These are phyloP conservation scores for Drosophila monieri DNA, from an alignment of 2,888 invertebrate genomes.

Conservation along the genomic window DNA sequence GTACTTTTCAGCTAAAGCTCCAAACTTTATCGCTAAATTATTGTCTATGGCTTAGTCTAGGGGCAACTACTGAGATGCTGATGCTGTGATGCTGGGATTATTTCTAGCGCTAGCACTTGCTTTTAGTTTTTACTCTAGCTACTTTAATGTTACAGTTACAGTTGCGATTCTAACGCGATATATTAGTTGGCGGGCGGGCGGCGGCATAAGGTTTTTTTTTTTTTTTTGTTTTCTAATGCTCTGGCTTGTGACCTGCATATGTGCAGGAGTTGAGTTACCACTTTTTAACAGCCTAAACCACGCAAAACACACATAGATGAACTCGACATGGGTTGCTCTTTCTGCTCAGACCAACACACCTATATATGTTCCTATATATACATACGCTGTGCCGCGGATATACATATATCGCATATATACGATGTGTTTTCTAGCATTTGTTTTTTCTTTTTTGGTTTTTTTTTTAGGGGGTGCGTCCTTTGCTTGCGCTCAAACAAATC, in stretches of 20 bases:
- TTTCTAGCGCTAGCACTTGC: constrained; percentile 22
- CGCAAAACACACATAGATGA: constrained; percentile 83
- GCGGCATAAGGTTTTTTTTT: constrained; percentile 23
- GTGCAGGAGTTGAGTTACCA: constrained; percentile 63
- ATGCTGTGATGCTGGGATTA: constrained; percentile 41
- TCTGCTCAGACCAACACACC: constrained; percentile 36
- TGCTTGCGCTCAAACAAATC: constrained; percentile 81
- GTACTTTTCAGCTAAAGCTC: constrained; percentile 18
- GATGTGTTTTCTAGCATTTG: constrained; percentile 36
- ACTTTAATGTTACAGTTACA: constrained; percentile 34
- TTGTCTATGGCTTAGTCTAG: constrained; percentile 29
- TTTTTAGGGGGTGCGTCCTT: constrained; percentile 65
- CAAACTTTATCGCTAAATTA: constrained; percentile 30
- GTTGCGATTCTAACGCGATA: constrained; percentile 41
- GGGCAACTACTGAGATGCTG: constrained; percentile 32
- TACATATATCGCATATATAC: constrained; percentile 41
- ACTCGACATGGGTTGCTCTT: constrained; percentile 81
- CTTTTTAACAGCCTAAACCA: constrained; percentile 83
- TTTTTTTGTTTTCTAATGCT: constrained; percentile 29
- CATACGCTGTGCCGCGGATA: constrained; percentile 32
- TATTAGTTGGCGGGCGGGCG: constrained; percentile 50
- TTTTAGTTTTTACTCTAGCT: constrained; percentile 42
- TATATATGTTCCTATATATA: constrained; percentile 27
- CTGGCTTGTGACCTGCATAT: constrained; percentile 45
- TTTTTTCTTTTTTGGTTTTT: constrained; percentile 36